These are phyloP conservation scores for Rhopalosiphum maidis DNA, from an alignment of 1,140 invertebrate species.

Conservation along the genomic window DNA sequence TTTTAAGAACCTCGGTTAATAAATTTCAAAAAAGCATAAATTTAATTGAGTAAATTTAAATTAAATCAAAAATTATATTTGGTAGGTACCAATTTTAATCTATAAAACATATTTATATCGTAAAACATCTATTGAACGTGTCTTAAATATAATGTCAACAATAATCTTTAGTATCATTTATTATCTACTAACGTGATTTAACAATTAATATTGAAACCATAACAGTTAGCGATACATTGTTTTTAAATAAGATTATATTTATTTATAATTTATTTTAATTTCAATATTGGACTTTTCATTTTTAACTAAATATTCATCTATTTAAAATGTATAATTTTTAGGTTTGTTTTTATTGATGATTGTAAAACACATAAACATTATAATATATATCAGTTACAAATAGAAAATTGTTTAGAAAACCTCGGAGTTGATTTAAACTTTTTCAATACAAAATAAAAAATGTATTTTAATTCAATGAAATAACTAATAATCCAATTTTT, in stretches of 20 bases:
- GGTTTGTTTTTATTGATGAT: background rate
- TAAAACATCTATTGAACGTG: background rate
- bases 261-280: slow-evolving; percentile 4
- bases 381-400: background rate
- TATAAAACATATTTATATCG: background rate
- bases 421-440: too few species aligned
- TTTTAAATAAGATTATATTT: background rate
- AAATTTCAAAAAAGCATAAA: too few species aligned
- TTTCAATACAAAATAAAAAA: background rate
- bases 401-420: too few species aligned
- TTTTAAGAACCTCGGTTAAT: too few species aligned
- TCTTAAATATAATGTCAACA: background rate
- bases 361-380: background rate
- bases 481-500: background rate
- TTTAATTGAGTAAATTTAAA: background rate
- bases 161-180: background rate
- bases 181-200: slow-evolving; percentile 16
- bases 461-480: background rate
- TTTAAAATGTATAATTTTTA: background rate
- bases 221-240: background rate
- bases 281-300: background rate
- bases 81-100: background rate
- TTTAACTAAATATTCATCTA: background rate
- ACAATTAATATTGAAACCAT: background rate
- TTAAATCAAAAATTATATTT: background rate